These are phyloP conservation scores for Eupithecia subumbrata DNA, from an alignment of 2,888 invertebrate species.

Conservation along the genomic window DNA sequence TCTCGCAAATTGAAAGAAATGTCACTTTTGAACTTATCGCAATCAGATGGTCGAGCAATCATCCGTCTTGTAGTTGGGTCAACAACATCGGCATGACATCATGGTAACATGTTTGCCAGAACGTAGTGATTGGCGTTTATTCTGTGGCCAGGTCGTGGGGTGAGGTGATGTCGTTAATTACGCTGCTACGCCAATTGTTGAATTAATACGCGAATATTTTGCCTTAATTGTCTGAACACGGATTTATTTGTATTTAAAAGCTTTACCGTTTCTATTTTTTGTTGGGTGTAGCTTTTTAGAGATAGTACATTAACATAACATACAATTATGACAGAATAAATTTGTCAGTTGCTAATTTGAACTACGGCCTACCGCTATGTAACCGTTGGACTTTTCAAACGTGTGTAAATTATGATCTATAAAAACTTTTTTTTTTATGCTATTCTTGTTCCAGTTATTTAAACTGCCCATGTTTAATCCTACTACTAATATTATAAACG, in stretches of 20 bases:
- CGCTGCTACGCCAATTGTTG: slow-evolving; percentile 60
- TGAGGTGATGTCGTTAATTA: slow-evolving; percentile 70
- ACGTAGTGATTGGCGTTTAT: slow-evolving; percentile 46
- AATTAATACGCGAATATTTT: slow-evolving; percentile 53
- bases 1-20: slow-evolving; percentile 19
- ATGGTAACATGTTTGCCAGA: slow-evolving; percentile 72
- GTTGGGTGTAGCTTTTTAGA: neutral
- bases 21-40: slow-evolving; percentile 15
- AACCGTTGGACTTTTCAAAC: neutral
- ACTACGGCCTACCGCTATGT: neutral
- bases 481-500: too few relatives aligned
- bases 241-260: slow-evolving; percentile 19
- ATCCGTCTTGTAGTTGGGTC: slow-evolving; percentile 60
- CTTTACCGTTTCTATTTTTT: slow-evolving; percentile 7
- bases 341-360: neutral
- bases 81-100: slow-evolving; percentile 79
- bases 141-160: slow-evolving; percentile 62
- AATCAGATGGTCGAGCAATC: slow-evolving; percentile 23
- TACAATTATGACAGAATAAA: neutral
- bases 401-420: neutral
- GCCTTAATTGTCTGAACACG: slow-evolving; percentile 24
- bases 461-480: neutral
- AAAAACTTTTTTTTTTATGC: neutral
- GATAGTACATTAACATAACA: too few relatives aligned
- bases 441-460: neutral